These are phyloP conservation scores for Ommatoiulus sabulosus DNA, from an alignment of 2,888 invertebrate species.

Conservation along the genomic window DNA sequence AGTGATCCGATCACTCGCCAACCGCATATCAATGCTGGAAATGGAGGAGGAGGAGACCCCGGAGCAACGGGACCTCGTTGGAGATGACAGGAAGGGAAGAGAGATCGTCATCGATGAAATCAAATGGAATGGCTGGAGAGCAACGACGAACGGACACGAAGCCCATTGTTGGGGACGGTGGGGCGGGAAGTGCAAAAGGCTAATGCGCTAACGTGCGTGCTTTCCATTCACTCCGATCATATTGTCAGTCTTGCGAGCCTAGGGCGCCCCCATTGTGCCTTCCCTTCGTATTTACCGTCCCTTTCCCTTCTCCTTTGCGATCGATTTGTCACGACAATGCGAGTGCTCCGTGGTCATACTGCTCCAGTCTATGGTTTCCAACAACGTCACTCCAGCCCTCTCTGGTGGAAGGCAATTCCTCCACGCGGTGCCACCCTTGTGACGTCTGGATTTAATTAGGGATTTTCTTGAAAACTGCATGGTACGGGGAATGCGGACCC, in stretches of 20 bases:
- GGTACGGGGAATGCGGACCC: background rate
- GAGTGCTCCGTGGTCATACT: background rate
- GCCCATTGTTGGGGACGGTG: background rate
- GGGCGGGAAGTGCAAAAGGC: background rate
- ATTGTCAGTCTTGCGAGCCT: conserved; percentile 19
- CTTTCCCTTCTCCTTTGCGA: background rate
- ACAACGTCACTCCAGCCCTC: background rate
- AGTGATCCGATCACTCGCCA: conserved; percentile 15
- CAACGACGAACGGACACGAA: background rate
- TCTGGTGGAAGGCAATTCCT: background rate
- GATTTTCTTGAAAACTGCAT: background rate
- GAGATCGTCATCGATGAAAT: conserved; percentile 29
- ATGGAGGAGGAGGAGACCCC: background rate
- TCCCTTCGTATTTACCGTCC: conserved; percentile 15
- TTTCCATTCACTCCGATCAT: background rate
- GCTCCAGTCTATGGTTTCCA: background rate
- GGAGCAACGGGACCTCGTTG: conserved; percentile 6
- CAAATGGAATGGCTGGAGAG: conserved; percentile 12
- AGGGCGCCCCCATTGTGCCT: conserved; percentile 15
- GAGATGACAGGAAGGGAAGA: background rate
- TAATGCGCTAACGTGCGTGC: background rate
- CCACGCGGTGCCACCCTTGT: background rate
- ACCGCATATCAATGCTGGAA: conserved; percentile 41
- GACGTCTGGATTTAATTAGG: background rate
- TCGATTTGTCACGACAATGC: conserved; percentile 22